A percentile compares a stretch with the other conserved stretches of the same genome.
These are phyloP conservation scores for Mareca penelope DNA, from an alignment of 2,797 vertebrate species.

Conservation along the genomic window DNA sequence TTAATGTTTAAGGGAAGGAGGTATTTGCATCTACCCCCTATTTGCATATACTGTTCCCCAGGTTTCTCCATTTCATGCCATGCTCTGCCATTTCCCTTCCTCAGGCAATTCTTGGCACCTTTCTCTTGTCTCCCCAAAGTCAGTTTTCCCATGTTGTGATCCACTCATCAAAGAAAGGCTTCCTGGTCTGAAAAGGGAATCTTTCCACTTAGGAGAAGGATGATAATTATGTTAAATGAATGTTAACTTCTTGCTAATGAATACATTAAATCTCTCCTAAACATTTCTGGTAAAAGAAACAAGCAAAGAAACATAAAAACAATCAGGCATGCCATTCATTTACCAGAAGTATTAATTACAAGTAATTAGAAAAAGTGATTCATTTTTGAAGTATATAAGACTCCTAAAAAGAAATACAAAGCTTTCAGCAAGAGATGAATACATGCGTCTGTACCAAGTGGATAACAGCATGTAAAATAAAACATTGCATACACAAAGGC, in stretches of 20 bases:
- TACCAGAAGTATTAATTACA: slow-evolving; percentile 57
- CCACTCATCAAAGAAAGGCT: background rate
- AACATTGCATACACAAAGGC: background rate
- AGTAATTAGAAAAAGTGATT: slow-evolving; percentile 55
- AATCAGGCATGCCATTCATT: slow-evolving; percentile 41
- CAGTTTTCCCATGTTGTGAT: slow-evolving; percentile 20
- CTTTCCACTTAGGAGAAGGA: slow-evolving; percentile 29
- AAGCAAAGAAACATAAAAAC: slow-evolving; percentile 56
- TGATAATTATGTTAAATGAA: slow-evolving; percentile 53
- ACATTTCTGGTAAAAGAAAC: slow-evolving; percentile 49
- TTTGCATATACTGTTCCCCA: background rate
- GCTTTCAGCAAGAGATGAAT: background rate
- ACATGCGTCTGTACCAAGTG: background rate
- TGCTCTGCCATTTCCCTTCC: background rate
- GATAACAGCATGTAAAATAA: background rate
- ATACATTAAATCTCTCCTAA: slow-evolving; percentile 51
- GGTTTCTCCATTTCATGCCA: background rate
- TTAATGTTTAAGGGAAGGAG: slow-evolving; percentile 2
- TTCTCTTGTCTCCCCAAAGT: background rate
- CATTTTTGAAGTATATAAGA: slow-evolving; percentile 12
- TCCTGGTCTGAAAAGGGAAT: slow-evolving; percentile 45
- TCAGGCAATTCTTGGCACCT: background rate
- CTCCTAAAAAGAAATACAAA: slow-evolving; percentile 28
- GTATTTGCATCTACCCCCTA: background rate
- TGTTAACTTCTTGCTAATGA: slow-evolving; percentile 63